Percentiles rank a stretch among this genome's conserved stretches.
Conservation (phyloP, 2,113 vertebrate species). For the Cryptoleucopteryx plumbea region DNA sequence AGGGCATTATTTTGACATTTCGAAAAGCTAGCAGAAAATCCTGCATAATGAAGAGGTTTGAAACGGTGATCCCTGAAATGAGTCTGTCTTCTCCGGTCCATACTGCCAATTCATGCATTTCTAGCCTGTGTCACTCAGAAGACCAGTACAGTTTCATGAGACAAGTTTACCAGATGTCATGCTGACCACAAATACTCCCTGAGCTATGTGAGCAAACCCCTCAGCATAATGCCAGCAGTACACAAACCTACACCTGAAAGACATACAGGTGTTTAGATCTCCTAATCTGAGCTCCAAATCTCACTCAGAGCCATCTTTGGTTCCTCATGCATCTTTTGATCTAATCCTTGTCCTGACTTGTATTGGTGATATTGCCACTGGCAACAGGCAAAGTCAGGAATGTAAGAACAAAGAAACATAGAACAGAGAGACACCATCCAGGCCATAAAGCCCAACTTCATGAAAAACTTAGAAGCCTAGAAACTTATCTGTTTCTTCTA, state of each 20-base stretch:
- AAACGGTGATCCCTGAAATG: background rate
- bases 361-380: slow-evolving; percentile 52
- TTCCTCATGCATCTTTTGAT: slow-evolving; percentile 39
- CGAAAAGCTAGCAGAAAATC: background rate
- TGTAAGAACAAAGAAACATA: slow-evolving; percentile 18
- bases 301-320: slow-evolving; percentile 50
- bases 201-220: background rate
- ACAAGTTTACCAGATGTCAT: background rate
- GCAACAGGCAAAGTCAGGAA: slow-evolving; percentile 50
- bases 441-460: background rate
- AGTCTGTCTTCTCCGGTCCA: background rate
- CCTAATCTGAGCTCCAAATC: slow-evolving; percentile 53
- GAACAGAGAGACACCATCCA: slow-evolving; percentile 13
- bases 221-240: background rate
- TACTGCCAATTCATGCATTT: background rate
- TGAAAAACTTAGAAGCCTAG: background rate
- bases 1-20: background rate
- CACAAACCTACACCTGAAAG: slow-evolving; percentile 9
- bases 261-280: slow-evolving; percentile 24
- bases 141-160: background rate
- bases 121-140: background rate
- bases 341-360: slow-evolving; percentile 59
- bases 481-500: background rate
- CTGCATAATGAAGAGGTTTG: background rate
- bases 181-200: background rate